Base-by-base conservation (phyloP, 1,140 invertebrate genomes). In the Marisa cornuarietis region DNA sequence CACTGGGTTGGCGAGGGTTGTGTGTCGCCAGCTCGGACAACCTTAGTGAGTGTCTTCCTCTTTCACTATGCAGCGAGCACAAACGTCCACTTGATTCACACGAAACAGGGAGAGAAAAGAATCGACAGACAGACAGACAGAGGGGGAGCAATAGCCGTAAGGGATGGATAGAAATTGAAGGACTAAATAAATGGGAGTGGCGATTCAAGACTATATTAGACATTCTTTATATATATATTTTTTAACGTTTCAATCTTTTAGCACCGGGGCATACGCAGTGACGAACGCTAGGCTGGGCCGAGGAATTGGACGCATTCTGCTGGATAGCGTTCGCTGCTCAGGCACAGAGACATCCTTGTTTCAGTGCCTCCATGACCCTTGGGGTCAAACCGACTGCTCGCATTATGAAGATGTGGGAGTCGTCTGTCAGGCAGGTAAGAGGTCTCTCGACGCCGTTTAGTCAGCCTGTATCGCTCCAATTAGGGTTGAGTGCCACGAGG, bases 321-420 rank as follows among this genome's bases (percentile, higher is more conserved):
- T 96, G 85, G 95, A 95, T 85, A 94, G 95, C 79, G 88, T 96
- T 0, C 90, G 92, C 42, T 96, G 95, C 84, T 86, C 88, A 0
- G 95, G 95, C 10, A 93, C 94, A 81, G 95, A 96, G 88, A 92
- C 92, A 0, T 92, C 92, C 1, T 82, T 96, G 0, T 90, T 92
- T 49, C 92, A 95, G 78, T 96, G 95, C 86, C 90, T 93, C 71
- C 95, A 95, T 84, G 92, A 92, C 61, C 94, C 94, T 8, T 96
- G 95, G 95, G 94, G 94, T 71, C 91, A 94, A 1, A 94, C 94
- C 85, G 93, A 95, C 85, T 96, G 95, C 84, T 90, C 90, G 26
- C 91, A 93, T 14, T 92, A 93, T 83, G 94, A 95, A 90, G 95
- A 93, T 73, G 87, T 83, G 31, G 85, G 83, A 13, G 84, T 89